These are phyloP conservation scores for Temnopleurus reevesii DNA, from an alignment of 53 echinoderm and acorn worm genomes.

Conservation along the genomic window DNA sequence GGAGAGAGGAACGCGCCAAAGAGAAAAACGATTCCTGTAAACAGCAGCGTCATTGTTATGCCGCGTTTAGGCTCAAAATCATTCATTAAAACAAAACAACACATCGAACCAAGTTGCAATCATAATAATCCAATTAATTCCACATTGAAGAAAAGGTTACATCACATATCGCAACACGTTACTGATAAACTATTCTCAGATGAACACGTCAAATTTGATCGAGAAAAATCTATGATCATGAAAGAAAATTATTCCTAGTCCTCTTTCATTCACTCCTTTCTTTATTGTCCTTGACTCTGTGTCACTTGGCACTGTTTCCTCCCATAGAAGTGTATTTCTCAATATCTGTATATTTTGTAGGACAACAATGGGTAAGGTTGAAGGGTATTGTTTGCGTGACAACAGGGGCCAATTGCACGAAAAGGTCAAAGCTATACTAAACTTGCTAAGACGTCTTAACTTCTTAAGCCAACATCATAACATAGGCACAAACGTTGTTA, in stretches of 20 bases:
- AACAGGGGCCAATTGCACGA: background rate
- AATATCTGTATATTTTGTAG: background rate
- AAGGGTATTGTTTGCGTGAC: background rate
- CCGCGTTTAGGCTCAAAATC: background rate
- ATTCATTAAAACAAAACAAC: background rate
- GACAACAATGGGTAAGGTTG: background rate
- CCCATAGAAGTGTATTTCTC: background rate
- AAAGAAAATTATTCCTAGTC: background rate
- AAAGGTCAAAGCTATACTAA: background rate
- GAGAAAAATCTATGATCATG: background rate
- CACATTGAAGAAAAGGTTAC: background rate
- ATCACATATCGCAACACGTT: background rate
- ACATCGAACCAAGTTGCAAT: background rate
- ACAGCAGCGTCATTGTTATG: background rate
- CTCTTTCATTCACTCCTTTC: background rate
- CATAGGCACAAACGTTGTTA: no score
- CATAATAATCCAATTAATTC: background rate
- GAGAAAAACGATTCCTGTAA: background rate
- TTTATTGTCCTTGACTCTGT: background rate
- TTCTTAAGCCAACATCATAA: background rate
- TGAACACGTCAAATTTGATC: background rate
- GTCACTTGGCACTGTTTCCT: background rate
- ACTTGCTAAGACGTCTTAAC: no score
- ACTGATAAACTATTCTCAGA: background rate
- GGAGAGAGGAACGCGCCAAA: background rate